Evolutionary conservation across 1,140 invertebrate species (phyloP).

Genomic region (Penaeus vannamei): DNA sequence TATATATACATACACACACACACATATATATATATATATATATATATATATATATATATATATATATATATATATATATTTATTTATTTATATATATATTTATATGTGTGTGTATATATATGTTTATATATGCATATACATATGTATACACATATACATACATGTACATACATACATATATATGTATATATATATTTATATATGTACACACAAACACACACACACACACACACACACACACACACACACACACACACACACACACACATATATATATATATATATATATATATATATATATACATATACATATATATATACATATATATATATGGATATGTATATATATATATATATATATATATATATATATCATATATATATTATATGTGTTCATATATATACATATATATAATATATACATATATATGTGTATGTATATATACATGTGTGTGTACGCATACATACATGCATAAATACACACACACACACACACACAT

Average conservation of each 20-base stretch:
- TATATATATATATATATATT: background rate
- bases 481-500: background rate
- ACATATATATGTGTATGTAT: background rate
- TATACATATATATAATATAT: conserved; percentile 4
- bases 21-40: background rate
- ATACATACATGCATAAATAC: background rate
- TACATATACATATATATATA: too few species aligned
- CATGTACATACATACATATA: background rate
- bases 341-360: too few species aligned
- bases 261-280: too few species aligned
- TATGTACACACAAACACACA: too few species aligned
- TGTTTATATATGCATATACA: background rate
- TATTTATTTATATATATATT: background rate
- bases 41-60: background rate
- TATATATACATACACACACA: too few species aligned
- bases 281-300: too few species aligned
- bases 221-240: too few species aligned
- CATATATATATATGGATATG: too few species aligned
- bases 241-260: too few species aligned
- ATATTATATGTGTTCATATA: too few species aligned
- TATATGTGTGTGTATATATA: background rate
- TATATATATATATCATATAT: too few species aligned
- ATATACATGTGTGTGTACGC: background rate
- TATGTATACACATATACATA: background rate
- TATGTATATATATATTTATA: too few species aligned